A percentile compares a stretch with the other conserved stretches of the same genome.
Evolutionary conservation across 53 echinoderm and acorn worm genomes (phyloP).

Genomic region (Pentamera pediparva): DNA sequence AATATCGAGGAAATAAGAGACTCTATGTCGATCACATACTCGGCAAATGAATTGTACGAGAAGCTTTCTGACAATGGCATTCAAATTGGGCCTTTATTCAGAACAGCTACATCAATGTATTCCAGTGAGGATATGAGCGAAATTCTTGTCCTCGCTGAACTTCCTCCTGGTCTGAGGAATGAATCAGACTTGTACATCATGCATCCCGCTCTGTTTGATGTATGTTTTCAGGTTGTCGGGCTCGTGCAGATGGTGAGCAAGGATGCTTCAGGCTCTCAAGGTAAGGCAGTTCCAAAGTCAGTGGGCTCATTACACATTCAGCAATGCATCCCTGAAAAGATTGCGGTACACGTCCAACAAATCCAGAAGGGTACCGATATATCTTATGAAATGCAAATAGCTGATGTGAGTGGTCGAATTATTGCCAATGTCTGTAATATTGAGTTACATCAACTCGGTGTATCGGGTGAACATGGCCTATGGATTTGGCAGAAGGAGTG

Average conservation of each 20-base stretch:
- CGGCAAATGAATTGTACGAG: conserved; percentile 6
- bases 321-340: conserved; percentile 1
- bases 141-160: conserved; percentile 25
- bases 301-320: conserved; percentile 19
- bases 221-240: conserved; percentile 33
- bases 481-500: no score
- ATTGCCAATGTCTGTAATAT: no score
- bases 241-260: background rate
- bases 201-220: conserved; percentile 65
- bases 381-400: conserved; percentile 35
- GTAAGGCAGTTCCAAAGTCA: conserved; percentile 33
- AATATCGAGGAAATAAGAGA: background rate
- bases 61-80: conserved; percentile 28
- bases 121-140: conserved; percentile 14
- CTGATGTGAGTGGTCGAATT: conserved; percentile 41
- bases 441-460: no score
- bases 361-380: background rate
- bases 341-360: conserved; percentile 13
- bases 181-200: conserved; percentile 40
- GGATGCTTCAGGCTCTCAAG: background rate
- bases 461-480: no score
- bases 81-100: conserved; percentile 46
- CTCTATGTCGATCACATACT: background rate
- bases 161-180: conserved; percentile 35
- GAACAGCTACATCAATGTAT: background rate